phyloP scores from a whole-genome alignment of 2,888 invertebrate genomes.

The Ptychoptera albimana region DNA sequence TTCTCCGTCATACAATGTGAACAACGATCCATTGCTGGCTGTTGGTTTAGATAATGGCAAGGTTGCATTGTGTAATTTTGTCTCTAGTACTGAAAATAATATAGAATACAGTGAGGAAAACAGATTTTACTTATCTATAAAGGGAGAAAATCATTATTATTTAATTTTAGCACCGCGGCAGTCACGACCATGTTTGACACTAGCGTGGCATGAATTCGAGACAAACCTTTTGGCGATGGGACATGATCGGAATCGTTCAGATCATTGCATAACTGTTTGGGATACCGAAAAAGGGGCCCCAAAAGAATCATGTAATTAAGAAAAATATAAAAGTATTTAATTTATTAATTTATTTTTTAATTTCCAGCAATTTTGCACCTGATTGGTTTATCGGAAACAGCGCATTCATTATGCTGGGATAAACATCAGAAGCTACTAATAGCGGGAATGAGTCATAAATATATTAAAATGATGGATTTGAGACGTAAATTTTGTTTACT shows the following conservation, averaged over 20 bases:
- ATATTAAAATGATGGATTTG: conserved; percentile 76
- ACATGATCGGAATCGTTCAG: conserved; percentile 77
- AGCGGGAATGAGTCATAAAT: conserved; percentile 81
- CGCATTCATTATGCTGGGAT: conserved; percentile 75
- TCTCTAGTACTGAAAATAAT: conserved; percentile 38
- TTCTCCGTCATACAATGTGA: conserved; percentile 66
- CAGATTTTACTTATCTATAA: too few relatives aligned
- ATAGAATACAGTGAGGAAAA: conserved; percentile 25
- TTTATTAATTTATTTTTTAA: not conserved
- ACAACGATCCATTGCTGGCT: conserved; percentile 66
- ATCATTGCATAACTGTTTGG: conserved; percentile 81
- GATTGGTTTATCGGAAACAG: conserved; percentile 68
- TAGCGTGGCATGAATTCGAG: conserved; percentile 78
- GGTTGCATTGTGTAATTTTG: conserved; percentile 64
- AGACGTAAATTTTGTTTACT: conserved; percentile 43
- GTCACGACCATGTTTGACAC: conserved; percentile 67
- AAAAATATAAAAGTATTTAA: not conserved
- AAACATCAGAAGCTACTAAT: conserved; percentile 58
- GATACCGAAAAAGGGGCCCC: conserved; percentile 39
- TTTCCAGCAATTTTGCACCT: conserved; percentile 34
- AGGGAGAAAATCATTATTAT: conserved; percentile 2
- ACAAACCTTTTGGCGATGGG: conserved; percentile 70
- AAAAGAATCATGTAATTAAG: conserved; percentile 23
- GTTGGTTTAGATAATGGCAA: conserved; percentile 82
- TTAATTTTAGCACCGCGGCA: conserved; percentile 56